Percentiles rank a stretch among this genome's conserved stretches.
Evolutionary conservation across 2,797 vertebrate genomes (phyloP).

Genomic region (Falco berigora): DNA sequence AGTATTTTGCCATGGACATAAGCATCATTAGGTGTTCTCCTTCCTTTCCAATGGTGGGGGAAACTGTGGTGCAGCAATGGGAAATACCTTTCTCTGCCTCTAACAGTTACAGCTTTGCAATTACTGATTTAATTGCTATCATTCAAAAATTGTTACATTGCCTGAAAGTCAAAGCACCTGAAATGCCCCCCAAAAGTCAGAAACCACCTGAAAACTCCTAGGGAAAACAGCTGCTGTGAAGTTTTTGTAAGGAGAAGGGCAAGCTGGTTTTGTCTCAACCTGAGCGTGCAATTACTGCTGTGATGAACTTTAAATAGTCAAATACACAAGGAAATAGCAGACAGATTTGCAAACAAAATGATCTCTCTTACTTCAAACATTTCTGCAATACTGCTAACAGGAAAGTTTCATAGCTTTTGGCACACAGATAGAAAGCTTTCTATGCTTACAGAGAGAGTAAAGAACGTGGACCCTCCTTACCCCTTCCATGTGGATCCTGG

Average conservation of each 20-base stretch:
- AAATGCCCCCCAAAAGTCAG: not conserved
- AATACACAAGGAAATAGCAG: not conserved
- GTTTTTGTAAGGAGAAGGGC: not conserved
- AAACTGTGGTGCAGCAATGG: not conserved
- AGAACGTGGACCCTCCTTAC: slow-evolving; percentile 72
- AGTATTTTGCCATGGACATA: not conserved
- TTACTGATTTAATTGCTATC: not conserved
- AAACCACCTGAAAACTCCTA: not conserved
- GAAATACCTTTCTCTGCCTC: not conserved
- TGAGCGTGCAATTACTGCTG: not conserved
- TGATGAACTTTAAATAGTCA: not conserved
- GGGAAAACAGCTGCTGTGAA: not conserved
- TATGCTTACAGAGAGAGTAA: not conserved
- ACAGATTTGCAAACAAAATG: not conserved
- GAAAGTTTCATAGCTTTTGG: not conserved
- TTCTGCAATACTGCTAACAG: not conserved
- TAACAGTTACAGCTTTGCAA: not conserved
- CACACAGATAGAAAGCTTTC: not conserved
- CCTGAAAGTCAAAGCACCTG: not conserved
- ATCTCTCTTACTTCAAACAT: not conserved
- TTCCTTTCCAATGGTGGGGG: not conserved
- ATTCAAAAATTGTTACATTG: not conserved
- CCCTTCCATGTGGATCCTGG: slow-evolving; percentile 74
- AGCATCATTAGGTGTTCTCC: not conserved
- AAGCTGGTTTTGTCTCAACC: not conserved